Conservation (phyloP, 2,797 vertebrate species). For the Dryobates pubescens region DNA sequence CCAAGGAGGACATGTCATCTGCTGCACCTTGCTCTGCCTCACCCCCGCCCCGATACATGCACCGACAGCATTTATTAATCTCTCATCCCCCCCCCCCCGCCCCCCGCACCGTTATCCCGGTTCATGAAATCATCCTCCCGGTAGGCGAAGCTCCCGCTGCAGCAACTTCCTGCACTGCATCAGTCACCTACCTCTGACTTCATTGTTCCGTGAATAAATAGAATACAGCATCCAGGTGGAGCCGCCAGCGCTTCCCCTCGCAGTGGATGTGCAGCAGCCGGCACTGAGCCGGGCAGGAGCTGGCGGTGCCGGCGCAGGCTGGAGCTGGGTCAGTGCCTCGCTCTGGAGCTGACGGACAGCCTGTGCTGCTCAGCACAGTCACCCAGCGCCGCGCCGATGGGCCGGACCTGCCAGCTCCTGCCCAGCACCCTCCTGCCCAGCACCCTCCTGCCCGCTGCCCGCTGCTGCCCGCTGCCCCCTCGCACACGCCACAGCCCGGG, state of each 20-base stretch:
- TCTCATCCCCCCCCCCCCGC: not conserved
- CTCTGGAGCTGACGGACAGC: conserved; percentile 49
- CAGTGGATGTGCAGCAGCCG: conserved; percentile 18
- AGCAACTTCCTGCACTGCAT: conserved; percentile 78
- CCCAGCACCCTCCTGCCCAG: conserved; percentile 51
- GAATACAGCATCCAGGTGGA: conserved; percentile 13
- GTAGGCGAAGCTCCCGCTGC: conserved; percentile 65
- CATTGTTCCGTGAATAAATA: conserved; percentile 59
- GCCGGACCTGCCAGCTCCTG: conserved; percentile 60
- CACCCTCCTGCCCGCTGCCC: conserved; percentile 5
- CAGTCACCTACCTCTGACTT: conserved; percentile 79
- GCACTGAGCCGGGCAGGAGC: not conserved
- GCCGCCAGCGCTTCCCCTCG: conserved; percentile 19
- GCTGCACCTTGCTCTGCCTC: not conserved
- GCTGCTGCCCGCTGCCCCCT: not conserved
- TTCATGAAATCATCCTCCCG: conserved; percentile 42
- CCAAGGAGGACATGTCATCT: conserved; percentile 40
- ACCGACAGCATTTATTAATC: conserved; percentile 5
- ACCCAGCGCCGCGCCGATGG: conserved; percentile 70
- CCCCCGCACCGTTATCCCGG: not conserved
- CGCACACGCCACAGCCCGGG: conserved; percentile 27
- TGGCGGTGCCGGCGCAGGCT: conserved; percentile 56
- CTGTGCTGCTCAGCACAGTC: conserved; percentile 75
- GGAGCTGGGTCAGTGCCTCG: conserved; percentile 52
- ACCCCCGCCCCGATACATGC: not conserved